These are phyloP conservation scores for Pristionchus fissidentatus DNA, from an alignment of 2,888 invertebrate species.

Conservation along the genomic window DNA sequence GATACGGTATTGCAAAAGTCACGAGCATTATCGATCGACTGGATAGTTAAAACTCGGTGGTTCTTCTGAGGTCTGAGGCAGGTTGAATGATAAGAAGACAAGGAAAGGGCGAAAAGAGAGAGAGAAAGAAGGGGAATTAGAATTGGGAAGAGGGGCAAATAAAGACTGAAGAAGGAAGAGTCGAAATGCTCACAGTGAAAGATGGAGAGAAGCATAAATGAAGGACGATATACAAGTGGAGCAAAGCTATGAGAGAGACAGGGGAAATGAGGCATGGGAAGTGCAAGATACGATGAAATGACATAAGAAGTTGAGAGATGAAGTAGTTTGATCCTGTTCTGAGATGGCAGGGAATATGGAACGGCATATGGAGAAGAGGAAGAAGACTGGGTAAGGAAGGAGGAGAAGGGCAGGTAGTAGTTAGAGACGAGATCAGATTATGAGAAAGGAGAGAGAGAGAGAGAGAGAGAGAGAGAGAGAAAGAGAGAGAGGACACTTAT, in stretches of 20 bases:
- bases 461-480: slow-evolving; percentile 5
- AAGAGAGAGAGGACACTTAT: slow-evolving; percentile 18
- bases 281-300: slow-evolving; percentile 2
- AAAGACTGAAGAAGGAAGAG: slow-evolving; percentile 44
- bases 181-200: slow-evolving; percentile 27
- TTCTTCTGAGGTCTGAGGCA: background rate
- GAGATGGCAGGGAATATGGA: slow-evolving; percentile 4
- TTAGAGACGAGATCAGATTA: slow-evolving; percentile 31
- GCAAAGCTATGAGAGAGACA: background rate
- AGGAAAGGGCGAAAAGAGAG: slow-evolving; percentile 35
- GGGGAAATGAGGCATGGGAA: slow-evolving; percentile 39
- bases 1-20: too few relatives aligned
- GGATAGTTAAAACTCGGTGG: background rate
- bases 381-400: slow-evolving; percentile 15
- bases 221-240: slow-evolving; percentile 32
- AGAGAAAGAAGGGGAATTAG: slow-evolving; percentile 30
- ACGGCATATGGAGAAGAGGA: background rate
- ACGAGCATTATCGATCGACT: background rate
- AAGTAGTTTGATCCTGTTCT: slow-evolving; percentile 43
- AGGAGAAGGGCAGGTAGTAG: slow-evolving; percentile 1
- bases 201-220: slow-evolving; percentile 26
- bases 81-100: slow-evolving; percentile 22
- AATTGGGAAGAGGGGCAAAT: slow-evolving; percentile 40
- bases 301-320: slow-evolving; percentile 42
- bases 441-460: background rate